These are phyloP conservation scores for Cossypha niveicapilla DNA, from an alignment of 2,797 vertebrate genomes.

Conservation along the genomic window DNA sequence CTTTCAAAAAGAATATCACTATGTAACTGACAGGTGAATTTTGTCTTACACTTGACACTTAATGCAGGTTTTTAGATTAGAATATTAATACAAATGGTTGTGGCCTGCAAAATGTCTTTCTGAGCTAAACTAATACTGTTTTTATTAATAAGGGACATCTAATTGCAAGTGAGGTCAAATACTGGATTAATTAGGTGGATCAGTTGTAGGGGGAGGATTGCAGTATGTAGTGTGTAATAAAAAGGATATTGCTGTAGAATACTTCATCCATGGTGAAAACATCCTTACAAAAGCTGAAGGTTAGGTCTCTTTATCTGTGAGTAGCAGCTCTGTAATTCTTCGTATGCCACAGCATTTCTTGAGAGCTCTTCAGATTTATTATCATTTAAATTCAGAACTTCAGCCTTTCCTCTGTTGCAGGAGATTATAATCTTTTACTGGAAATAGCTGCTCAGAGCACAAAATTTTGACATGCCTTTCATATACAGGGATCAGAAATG, in stretches of 20 bases:
- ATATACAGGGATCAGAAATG: not conserved
- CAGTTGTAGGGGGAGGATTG: not conserved
- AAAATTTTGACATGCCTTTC: not conserved
- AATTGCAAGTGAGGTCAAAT: not conserved
- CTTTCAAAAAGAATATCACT: not conserved
- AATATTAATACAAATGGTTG: not conserved
- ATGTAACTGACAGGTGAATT: not conserved
- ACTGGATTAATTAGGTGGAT: not conserved
- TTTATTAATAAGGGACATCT: not conserved
- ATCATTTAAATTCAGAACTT: not conserved
- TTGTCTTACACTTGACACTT: not conserved
- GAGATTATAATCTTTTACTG: not conserved
- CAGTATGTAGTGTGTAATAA: not conserved
- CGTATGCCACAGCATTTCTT: not conserved
- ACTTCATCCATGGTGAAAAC: not conserved
- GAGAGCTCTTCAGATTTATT: slow-evolving; percentile 16
- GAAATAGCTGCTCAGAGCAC: not conserved
- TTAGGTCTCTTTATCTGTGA: not conserved
- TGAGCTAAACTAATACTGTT: not conserved
- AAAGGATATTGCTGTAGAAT: not conserved
- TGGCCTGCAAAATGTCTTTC: not conserved
- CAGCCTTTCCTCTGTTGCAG: not conserved
- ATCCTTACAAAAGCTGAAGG: not conserved
- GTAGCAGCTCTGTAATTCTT: not conserved
- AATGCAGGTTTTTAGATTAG: not conserved